Evolutionary conservation across 2,113 vertebrate genomes (phyloP), one percentile per base, ranked within the genome.

Genomic region (Elanoides forficatus): DNA sequence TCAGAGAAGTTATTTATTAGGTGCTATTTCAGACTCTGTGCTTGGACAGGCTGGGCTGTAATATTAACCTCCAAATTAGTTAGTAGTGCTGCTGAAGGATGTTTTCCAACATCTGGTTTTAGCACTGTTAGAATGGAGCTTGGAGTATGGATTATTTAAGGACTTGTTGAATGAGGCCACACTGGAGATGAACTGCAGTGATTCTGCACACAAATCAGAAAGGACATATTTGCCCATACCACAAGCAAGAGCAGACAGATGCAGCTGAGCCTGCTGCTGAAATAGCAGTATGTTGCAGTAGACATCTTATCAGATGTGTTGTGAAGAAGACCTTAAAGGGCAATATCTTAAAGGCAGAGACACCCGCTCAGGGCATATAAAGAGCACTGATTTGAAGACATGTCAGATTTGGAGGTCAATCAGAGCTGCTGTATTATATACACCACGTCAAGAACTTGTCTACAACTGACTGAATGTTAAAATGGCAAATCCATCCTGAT

Each of bases 61-160:
- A 87, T 93, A 89, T 92, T 93, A 95, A 66, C 76, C 60, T 74
- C 58, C 84, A 81, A 95, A 95, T 94, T 95, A 97, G 88, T 90
- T 96, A 90, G 76, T 60, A 91, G 76, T 86, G 56, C 65, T 92
- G 80, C 76, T 92, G 65, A 71, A 88, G 76, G 80, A 93, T 89
- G 50, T 88, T 94, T 88, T 94, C 82, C 71, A 78, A 92, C 55
- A 88, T 95, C 68, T 93, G 78, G 34, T 92, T 90, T 89, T 92
- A 84, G 50, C 52, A 53, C 67, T 47, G n/a, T 71, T 91, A 80
- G 53, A 87, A 18, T 80, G 34, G 73, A 89, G 14, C 22, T 91
- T 59, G 34, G 18, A 67, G 15, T 72, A 18, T 73, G 70, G 55
- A 76, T 82, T 91, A 50, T 93, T 94, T 81, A 42, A 73, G 26